phyloP scores from a whole-genome alignment of 2,888 invertebrate species.

The Lacanobia oleracea region DNA sequence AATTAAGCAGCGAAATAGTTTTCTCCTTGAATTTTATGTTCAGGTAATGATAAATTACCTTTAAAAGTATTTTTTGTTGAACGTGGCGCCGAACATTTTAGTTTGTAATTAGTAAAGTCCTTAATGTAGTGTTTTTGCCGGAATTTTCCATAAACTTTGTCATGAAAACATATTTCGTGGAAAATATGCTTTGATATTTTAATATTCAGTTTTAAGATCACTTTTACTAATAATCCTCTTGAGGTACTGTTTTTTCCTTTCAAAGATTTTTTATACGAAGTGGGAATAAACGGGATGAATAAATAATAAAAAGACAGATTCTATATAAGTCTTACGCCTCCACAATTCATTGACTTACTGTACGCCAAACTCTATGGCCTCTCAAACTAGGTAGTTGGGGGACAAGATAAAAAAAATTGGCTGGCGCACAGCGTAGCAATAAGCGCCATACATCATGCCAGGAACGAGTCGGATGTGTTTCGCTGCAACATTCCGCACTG shows the following conservation, averaged over 20 bases:
- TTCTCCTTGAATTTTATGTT: slow-evolving; percentile 29
- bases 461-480: slow-evolving; percentile 25
- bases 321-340: neutral
- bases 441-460: slow-evolving; percentile 20
- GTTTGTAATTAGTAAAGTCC: slow-evolving; percentile 52
- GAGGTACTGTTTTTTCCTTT: neutral
- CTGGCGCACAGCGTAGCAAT: slow-evolving; percentile 3
- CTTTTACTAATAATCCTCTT: slow-evolving; percentile 8
- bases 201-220: slow-evolving; percentile 24
- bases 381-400: neutral
- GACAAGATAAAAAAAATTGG: neutral
- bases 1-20: slow-evolving; percentile 38
- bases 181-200: slow-evolving; percentile 16
- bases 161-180: slow-evolving; percentile 33
- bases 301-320: neutral
- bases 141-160: slow-evolving; percentile 21
- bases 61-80: slow-evolving; percentile 31
- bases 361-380: neutral
- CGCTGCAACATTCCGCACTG: slow-evolving; percentile 39
- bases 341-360: slow-evolving; percentile 2
- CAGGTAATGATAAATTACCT: slow-evolving; percentile 34
- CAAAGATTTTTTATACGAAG: neutral
- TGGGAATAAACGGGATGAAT: neutral
- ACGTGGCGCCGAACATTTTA: slow-evolving; percentile 32
- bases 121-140: slow-evolving; percentile 36